These are phyloP conservation scores for Patella pellucida DNA, from an alignment of 2,888 invertebrate species.

Conservation along the genomic window DNA sequence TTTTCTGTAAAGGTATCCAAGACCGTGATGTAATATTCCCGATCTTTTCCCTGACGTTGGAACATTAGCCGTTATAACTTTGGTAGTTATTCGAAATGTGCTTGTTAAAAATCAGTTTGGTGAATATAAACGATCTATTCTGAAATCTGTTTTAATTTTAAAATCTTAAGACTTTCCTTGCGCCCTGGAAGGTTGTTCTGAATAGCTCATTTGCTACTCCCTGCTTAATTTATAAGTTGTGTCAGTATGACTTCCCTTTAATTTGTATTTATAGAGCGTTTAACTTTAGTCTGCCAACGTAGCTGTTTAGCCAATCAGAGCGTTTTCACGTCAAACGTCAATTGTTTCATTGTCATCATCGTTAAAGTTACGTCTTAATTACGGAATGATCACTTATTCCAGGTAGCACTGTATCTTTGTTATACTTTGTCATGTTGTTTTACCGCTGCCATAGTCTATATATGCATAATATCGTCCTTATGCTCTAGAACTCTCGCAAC, in stretches of 20 bases:
- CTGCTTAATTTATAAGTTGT: neutral
- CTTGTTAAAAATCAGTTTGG: too few species aligned
- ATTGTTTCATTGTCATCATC: neutral
- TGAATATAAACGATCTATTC: too few species aligned
- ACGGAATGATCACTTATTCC: slow-evolving; percentile 1
- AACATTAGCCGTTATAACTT: slow-evolving; percentile 8
- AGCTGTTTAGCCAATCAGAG: neutral
- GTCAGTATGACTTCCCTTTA: neutral
- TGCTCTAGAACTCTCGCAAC: too few species aligned
- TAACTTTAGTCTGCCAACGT: neutral
- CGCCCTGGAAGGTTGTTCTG: neutral
- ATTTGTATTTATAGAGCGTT: neutral
- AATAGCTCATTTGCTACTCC: neutral
- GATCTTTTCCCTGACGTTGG: slow-evolving; percentile 13
- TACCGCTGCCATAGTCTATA: too few species aligned
- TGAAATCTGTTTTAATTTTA: too few species aligned
- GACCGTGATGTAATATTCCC: neutral
- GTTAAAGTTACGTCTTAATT: neutral
- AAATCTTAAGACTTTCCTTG: neutral
- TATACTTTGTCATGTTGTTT: too few species aligned
- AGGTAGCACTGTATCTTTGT: too few species aligned
- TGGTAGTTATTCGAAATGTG: neutral
- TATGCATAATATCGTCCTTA: too few species aligned
- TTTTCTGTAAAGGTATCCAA: neutral
- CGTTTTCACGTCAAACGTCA: neutral